phyloP scores from a whole-genome alignment of 30 jellyfish, hydroid and myxozoan genomes.

The Morbakka virulenta region DNA sequence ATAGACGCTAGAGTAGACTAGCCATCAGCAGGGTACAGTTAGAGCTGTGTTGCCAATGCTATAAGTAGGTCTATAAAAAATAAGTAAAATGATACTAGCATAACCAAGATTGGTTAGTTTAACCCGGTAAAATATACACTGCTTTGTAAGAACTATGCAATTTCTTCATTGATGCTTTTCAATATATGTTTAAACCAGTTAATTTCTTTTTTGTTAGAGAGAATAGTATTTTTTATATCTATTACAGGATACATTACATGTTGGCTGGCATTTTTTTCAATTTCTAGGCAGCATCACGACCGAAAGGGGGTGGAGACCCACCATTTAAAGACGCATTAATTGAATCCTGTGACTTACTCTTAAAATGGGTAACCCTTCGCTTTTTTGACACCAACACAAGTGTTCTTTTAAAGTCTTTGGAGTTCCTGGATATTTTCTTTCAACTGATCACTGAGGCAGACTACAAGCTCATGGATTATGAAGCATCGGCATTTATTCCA shows the following conservation, averaged over 20 bases:
- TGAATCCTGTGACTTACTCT: conserved; percentile 78
- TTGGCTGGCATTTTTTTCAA: background rate
- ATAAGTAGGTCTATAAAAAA: too few relatives aligned
- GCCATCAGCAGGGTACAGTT: too few relatives aligned
- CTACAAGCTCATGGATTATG: conserved; percentile 52
- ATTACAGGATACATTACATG: background rate
- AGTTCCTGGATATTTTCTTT: conserved; percentile 63
- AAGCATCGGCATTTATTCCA: conserved; percentile 84
- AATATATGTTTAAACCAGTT: background rate
- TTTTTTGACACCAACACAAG: conserved; percentile 91
- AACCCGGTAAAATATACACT: too few relatives aligned
- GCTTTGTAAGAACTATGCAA: too few relatives aligned
- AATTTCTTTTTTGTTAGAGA: background rate
- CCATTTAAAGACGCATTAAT: conserved; percentile 73
- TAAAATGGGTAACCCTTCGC: conserved; percentile 83
- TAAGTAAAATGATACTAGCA: too few relatives aligned
- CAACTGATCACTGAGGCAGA: conserved; percentile 57
- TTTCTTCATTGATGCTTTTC: too few relatives aligned
- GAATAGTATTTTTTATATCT: too few relatives aligned
- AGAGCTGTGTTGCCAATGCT: too few relatives aligned
- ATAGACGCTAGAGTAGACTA: too few relatives aligned
- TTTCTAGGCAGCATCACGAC: background rate
- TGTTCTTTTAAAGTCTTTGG: conserved; percentile 84
- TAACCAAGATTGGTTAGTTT: too few relatives aligned
- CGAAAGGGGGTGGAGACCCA: too few relatives aligned